Conservation (phyloP, 2,113 vertebrate species). For the Silurus meridionalis region DNA sequence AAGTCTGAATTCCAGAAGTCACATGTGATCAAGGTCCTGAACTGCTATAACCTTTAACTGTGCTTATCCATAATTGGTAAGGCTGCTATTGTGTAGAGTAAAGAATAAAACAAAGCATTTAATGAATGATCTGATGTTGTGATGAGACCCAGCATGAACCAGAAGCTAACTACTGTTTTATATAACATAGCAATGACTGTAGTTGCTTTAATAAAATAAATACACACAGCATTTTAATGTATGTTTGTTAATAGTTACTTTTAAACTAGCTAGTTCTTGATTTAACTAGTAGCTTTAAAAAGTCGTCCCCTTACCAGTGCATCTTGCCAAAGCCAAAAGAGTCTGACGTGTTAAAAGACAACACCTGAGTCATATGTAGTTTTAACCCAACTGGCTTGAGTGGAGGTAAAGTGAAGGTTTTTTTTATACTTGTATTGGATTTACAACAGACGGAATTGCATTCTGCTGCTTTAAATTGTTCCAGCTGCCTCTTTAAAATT, state of each 20-base stretch:
- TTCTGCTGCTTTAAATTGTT: neutral
- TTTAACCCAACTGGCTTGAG: neutral
- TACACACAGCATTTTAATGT: neutral
- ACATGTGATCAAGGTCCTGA: neutral
- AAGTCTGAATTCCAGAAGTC: neutral
- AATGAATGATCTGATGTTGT: neutral
- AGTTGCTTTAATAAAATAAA: neutral
- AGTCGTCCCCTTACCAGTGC: neutral
- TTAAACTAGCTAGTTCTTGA: neutral
- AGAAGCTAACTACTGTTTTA: neutral
- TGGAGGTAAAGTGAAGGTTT: neutral
- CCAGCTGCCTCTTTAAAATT: neutral
- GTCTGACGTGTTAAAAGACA: neutral
- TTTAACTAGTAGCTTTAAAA: neutral
- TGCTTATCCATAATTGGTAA: neutral
- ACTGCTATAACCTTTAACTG: neutral
- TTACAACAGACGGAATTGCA: neutral
- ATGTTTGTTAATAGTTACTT: neutral
- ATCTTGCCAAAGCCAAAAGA: neutral
- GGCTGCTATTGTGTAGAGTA: neutral
- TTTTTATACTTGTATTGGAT: neutral
- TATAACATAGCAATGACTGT: neutral
- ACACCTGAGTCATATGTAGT: neutral
- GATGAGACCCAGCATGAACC: neutral
- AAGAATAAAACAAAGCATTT: neutral